Conservation (phyloP, 2,888 invertebrate genomes). For the Beris morrisii region DNA sequence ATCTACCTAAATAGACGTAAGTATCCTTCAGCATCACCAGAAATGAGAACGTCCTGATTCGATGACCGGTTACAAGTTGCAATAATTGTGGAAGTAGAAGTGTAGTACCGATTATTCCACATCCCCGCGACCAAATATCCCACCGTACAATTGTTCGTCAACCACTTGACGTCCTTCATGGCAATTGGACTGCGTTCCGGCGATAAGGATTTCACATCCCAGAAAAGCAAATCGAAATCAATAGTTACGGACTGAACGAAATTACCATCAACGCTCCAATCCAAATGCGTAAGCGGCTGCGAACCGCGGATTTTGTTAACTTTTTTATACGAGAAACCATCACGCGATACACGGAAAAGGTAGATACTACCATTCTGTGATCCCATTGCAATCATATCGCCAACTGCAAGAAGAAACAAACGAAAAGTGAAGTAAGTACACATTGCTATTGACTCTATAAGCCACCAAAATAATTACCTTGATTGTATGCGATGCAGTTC, state of each 20-base stretch:
- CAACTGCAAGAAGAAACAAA: constrained; percentile 62
- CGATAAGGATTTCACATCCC: constrained; percentile 86
- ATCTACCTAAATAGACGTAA: constrained; percentile 61
- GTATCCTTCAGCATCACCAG: constrained; percentile 89
- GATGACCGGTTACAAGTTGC: constrained; percentile 80
- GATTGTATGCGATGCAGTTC: constrained; percentile 84
- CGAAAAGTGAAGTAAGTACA: not conserved
- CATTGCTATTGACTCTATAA: no score
- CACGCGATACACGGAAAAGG: constrained; percentile 80
- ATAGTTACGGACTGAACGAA: constrained; percentile 87
- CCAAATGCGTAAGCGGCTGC: constrained; percentile 81
- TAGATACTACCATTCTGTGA: constrained; percentile 84
- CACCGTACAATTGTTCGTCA: constrained; percentile 82
- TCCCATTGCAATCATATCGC: constrained; percentile 84
- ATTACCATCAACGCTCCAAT: constrained; percentile 89
- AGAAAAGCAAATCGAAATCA: constrained; percentile 86
- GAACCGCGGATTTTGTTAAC: constrained; percentile 85
- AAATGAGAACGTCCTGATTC: constrained; percentile 79
- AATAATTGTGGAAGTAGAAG: constrained; percentile 79
- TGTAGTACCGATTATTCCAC: constrained; percentile 89
- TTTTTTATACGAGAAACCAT: constrained; percentile 88
- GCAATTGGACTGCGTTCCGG: constrained; percentile 86
- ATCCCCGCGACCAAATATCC: constrained; percentile 86
- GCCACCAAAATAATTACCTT: constrained; percentile 61
- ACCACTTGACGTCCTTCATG: constrained; percentile 91